Base-by-base conservation (phyloP, 2,113 vertebrate species). In the Nerophis ophidion region DNA sequence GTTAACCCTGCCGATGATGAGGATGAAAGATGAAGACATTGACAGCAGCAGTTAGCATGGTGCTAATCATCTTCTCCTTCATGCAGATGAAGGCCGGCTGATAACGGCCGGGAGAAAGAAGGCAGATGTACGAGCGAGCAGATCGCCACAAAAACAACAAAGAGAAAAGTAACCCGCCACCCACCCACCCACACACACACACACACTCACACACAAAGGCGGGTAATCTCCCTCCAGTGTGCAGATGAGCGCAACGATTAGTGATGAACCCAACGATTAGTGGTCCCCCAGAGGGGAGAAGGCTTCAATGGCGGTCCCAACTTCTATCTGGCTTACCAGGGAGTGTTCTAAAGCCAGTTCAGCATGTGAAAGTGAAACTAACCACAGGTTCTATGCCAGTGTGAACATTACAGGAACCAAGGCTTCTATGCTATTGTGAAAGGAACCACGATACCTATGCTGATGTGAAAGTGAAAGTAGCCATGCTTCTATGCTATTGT, bases 141-240 rank as follows among this genome's bases (percentile, higher is more conserved):
- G 78, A 79, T 73, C 71, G 71, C 59, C 66, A 71, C 65, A 69
- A 69, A 70, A 80, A 68, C 76, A 52, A 80, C 76, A 84, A 81
- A 81, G 77, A 64, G 33, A 42, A 54, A 79, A 81, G 71, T 78
- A 26, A 2, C 19, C 19, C 19, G 1, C 19, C 19, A 1, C 19
- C 79, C 66, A 66, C 71, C 70, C 77, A 77, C 52, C 66, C 75
- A 68, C 82, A 75, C 77, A n/a, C 19, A 1, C 19, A 77, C 66
- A 66, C 71, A 70, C 77, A 77, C 52, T 65, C 75, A 68, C 82
- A 75, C 77, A n/a, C n/a, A n/a, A n/a, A n/a, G 81, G 70, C 36
- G 72, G 50, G 70, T 86, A 84, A 87, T 86, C 83, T 82, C 71
- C 72, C 68, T 77, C 80, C 81, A 82, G 70, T 68, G 76, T 72